These are phyloP conservation scores for Chionomys nivalis DNA, from an alignment of 2,113 vertebrate species.

Conservation along the genomic window DNA sequence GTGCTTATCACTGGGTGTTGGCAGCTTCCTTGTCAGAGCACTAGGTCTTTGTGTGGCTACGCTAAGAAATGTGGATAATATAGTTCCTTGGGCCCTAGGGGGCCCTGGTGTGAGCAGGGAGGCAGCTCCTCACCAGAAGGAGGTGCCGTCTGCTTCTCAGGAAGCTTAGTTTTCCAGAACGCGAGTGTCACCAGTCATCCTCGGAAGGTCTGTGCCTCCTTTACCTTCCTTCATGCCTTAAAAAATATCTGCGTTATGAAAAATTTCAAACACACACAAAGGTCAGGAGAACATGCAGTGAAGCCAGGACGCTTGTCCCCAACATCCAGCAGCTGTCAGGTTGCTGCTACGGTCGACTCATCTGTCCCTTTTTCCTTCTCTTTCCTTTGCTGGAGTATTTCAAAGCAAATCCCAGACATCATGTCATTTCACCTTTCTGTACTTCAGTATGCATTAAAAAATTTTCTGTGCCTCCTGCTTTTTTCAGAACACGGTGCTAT, in stretches of 20 bases:
- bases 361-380: neutral
- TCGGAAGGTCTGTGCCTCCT: neutral
- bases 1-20: accelerated
- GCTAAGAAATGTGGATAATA: accelerated
- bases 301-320: neutral
- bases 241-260: neutral
- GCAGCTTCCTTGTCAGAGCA: accelerated
- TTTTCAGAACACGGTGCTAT: accelerated
- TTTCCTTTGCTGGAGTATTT: neutral
- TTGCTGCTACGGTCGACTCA: accelerated
- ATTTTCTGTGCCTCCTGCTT: neutral
- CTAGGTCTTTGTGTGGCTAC: accelerated
- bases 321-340: accelerated
- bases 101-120: accelerated
- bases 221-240: neutral
- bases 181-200: neutral
- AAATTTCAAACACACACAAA: neutral
- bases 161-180: accelerated
- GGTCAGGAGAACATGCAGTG: accelerated
- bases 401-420: constrained; percentile 28
- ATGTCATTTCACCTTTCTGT: neutral
- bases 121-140: neutral
- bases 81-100: accelerated
- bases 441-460: neutral
- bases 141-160: neutral